Percentiles rank a stretch among this genome's conserved stretches.
phyloP scores from a whole-genome alignment of 1,140 invertebrate species.

The Drosophila pallidifrons region DNA sequence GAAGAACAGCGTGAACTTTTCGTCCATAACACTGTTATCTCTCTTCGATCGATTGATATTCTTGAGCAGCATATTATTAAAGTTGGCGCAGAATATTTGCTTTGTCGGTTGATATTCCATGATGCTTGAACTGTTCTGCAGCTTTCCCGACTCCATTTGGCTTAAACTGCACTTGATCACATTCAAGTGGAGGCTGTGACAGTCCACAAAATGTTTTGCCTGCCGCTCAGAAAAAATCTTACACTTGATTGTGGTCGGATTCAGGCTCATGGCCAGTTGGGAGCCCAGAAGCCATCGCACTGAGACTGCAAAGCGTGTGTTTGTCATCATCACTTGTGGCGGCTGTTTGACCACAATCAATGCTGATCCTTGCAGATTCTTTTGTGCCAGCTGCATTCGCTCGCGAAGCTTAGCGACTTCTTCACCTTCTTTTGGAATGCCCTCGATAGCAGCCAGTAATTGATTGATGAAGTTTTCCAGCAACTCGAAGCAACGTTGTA shows the following conservation, averaged over 20 bases:
- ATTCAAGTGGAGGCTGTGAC: constrained; percentile 61
- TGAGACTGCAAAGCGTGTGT: constrained; percentile 93
- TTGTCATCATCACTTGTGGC: constrained; percentile 99
- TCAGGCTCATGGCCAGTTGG: constrained; percentile 97
- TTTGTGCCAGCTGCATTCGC: constrained; percentile 63
- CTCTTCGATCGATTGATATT: constrained; percentile 93
- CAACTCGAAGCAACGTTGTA: constrained; percentile 98
- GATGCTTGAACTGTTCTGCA: constrained; percentile 96
- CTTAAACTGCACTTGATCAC: constrained; percentile 45
- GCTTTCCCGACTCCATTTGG: constrained; percentile 92
- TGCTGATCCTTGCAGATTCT: constrained; percentile 95
- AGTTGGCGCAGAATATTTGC: constrained; percentile 91
- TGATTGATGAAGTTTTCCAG: constrained; percentile 86
- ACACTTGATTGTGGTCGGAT: constrained; percentile 92
- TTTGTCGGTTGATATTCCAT: constrained; percentile 97
- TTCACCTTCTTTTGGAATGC: constrained; percentile 76
- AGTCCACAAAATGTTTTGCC: constrained; percentile 67
- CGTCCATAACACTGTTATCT: constrained; percentile 98
- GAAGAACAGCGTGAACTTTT: constrained; percentile 97
- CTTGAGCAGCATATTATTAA: constrained; percentile 96
- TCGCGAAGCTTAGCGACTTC: constrained; percentile 92
- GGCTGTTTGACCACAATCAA: constrained; percentile 99
- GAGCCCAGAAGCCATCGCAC: constrained; percentile 96
- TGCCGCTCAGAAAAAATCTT: constrained; percentile 83
- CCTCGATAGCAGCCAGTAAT: constrained; percentile 53